phyloP scores from a whole-genome alignment of 2,888 invertebrate genomes.

The Rotaria magnacalcarata region DNA sequence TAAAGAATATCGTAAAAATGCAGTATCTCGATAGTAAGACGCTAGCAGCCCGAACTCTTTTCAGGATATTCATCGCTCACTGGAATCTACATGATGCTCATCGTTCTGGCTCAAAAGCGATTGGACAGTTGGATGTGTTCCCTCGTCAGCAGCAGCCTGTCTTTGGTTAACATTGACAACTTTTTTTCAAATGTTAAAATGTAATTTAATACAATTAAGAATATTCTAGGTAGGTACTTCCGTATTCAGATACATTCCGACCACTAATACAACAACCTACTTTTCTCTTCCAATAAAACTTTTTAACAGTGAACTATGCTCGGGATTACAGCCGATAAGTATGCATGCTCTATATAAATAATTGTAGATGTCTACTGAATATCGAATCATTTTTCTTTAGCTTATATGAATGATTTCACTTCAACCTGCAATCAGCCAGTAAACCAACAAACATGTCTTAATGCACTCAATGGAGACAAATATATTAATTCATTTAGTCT shows the following conservation, averaged over 20 bases:
- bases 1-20: too few species aligned
- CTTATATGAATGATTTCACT: background rate
- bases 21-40: too few species aligned
- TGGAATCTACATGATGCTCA: too few species aligned
- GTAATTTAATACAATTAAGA: background rate
- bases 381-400: background rate
- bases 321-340: background rate
- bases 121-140: too few species aligned
- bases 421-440: background rate
- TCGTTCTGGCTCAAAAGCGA: too few species aligned
- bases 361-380: background rate
- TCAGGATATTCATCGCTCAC: too few species aligned
- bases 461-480: background rate
- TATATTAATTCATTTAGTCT: background rate
- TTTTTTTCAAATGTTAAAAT: too few species aligned
- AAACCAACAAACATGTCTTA: background rate
- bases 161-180: too few species aligned
- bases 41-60: too few species aligned
- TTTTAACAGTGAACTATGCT: background rate
- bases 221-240: background rate
- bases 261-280: background rate
- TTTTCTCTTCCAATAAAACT: background rate
- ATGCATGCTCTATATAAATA: background rate
- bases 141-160: too few species aligned
- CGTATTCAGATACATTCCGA: background rate